Evolutionary conservation across 2,888 invertebrate species (phyloP).

Genomic region (Luperina nickerlii): DNA sequence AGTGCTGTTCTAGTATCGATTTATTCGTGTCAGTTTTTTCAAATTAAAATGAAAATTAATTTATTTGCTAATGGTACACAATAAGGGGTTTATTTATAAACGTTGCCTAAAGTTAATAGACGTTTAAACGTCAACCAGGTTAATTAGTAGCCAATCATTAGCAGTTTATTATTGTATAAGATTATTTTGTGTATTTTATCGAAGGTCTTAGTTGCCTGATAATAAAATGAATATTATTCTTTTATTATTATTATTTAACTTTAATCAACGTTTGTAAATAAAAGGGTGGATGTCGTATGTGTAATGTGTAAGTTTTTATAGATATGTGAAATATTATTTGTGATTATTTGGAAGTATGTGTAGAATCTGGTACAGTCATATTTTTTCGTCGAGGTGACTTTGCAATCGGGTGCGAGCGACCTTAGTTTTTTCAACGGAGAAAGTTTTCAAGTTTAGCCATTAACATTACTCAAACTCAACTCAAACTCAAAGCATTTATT

Average conservation of each 20-base stretch:
- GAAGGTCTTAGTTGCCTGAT: no score
- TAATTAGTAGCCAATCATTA: not conserved
- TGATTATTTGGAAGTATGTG: not conserved
- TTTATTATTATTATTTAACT: not conserved
- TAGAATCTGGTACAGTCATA: not conserved
- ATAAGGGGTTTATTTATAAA: not conserved
- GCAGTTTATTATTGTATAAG: no score
- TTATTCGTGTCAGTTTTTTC: not conserved
- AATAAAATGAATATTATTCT: no score
- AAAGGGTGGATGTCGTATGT: not conserved
- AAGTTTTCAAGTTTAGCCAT: not conserved
- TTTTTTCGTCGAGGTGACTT: not conserved
- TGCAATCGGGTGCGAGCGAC: not conserved
- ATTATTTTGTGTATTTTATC: no score
- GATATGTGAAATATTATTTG: not conserved
- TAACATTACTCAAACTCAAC: not conserved
- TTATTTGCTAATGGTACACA: not conserved
- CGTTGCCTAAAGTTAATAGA: not conserved
- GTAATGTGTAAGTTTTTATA: slow-evolving; percentile 15
- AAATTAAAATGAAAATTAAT: not conserved
- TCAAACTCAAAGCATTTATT: no score
- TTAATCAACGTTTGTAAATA: not conserved
- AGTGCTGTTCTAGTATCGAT: slow-evolving; percentile 29
- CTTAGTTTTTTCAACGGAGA: not conserved
- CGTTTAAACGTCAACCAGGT: not conserved